Evolutionary conservation across 2,888 invertebrate species (phyloP).

Genomic region (Cheilosia pagana): DNA sequence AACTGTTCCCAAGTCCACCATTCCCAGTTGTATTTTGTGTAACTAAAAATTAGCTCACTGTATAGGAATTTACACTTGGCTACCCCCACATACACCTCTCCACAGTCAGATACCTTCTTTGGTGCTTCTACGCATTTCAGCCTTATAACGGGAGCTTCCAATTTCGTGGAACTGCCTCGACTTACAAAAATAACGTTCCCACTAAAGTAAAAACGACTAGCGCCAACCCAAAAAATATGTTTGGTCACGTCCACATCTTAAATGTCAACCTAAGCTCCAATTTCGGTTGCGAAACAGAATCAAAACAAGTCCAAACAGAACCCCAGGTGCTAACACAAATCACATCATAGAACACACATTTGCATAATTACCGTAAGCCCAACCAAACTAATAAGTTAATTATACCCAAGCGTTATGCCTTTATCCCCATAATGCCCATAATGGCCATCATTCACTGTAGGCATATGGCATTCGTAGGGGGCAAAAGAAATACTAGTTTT

Average conservation of each 20-base stretch:
- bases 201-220: neutral
- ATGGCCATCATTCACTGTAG: constrained; percentile 2
- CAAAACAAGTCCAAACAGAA: constrained; percentile 10
- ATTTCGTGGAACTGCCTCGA: no score
- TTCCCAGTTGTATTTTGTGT: no score
- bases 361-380: constrained; percentile 31
- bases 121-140: no score
- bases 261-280: neutral
- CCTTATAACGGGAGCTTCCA: no score
- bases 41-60: no score
- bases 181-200: no score
- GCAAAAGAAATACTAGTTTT: constrained; percentile 7
- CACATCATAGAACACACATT: constrained; percentile 28
- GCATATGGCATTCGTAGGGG: neutral
- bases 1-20: no score
- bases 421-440: constrained; percentile 20
- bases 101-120: no score
- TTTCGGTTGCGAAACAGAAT: neutral
- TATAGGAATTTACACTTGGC: no score
- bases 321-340: neutral
- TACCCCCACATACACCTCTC: no score
- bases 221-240: constrained; percentile 6
- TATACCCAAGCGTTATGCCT: neutral
- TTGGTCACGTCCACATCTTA: neutral
- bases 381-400: constrained; percentile 37